Evolutionary conservation across 2,113 vertebrate species (phyloP).

Genomic region (Hippocampus zosterae): DNA sequence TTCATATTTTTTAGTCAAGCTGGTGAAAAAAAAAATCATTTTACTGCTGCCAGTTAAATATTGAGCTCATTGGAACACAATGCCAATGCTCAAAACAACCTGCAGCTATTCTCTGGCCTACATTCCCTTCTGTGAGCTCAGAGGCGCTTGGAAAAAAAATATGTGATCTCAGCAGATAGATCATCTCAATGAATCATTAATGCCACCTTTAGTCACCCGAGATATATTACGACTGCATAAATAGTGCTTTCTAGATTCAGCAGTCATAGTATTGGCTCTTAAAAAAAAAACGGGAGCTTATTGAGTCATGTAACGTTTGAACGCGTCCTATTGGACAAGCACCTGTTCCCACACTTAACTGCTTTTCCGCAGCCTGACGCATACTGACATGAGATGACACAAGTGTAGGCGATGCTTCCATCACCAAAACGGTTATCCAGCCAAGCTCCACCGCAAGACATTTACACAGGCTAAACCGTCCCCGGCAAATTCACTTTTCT

Average conservation of each 20-base stretch:
- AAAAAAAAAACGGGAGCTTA: neutral
- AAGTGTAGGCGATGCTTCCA: conserved; percentile 27
- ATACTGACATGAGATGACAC: conserved; percentile 24
- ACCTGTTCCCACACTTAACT: conserved; percentile 47
- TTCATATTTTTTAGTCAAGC: neutral
- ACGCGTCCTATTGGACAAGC: conserved; percentile 12
- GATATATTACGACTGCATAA: neutral
- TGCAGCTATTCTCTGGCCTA: conserved; percentile 42
- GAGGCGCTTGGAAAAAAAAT: conserved; percentile 18
- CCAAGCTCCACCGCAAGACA: conserved; percentile 27
- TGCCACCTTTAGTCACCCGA: conserved; percentile 9
- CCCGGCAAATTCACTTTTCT: conserved; percentile 54
- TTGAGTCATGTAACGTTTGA: conserved; percentile 12
- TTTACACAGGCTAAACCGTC: conserved; percentile 41
- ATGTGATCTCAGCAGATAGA: conserved; percentile 38
- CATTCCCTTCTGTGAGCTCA: conserved; percentile 26
- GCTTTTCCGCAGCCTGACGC: conserved; percentile 6
- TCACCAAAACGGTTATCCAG: conserved; percentile 32
- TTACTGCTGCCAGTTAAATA: conserved; percentile 20
- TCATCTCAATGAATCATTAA: conserved; percentile 31
- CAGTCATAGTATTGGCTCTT: neutral
- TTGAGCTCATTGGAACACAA: conserved; percentile 46
- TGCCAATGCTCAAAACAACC: conserved; percentile 26
- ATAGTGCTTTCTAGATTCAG: neutral
- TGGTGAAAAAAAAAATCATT: neutral